These are phyloP conservation scores for Serinus canaria DNA, from an alignment of 2,113 vertebrate genomes.

Conservation along the genomic window DNA sequence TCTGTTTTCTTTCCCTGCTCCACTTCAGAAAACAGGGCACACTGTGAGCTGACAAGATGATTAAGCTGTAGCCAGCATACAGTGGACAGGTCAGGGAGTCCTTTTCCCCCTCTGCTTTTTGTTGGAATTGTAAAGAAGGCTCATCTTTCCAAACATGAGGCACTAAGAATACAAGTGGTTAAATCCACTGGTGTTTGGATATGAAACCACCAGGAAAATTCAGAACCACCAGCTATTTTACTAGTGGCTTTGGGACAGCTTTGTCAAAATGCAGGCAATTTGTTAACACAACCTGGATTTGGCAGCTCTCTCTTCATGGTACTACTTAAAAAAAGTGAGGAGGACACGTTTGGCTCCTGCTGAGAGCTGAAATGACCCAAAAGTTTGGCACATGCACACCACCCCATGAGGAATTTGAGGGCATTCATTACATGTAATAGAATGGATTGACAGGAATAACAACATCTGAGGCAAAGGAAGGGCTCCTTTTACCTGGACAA, in stretches of 20 bases:
- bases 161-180: background rate
- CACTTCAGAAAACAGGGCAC: background rate
- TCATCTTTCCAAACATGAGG: background rate
- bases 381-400: rapidly evolving
- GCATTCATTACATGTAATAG: background rate
- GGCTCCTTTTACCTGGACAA: conserved; percentile 22
- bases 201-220: background rate
- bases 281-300: background rate
- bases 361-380: background rate
- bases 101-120: background rate
- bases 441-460: background rate
- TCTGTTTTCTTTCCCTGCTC: background rate
- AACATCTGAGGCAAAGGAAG: background rate
- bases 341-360: background rate
- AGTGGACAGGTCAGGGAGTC: background rate
- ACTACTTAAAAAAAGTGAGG: background rate
- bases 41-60: background rate
- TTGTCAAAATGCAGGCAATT: background rate
- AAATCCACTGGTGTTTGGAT: background rate
- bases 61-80: background rate
- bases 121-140: background rate
- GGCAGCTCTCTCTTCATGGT: background rate
- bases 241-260: background rate
- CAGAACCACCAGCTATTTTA: background rate
- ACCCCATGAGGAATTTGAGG: background rate